These are phyloP conservation scores for Oryzias curvinotus DNA, from an alignment of 2,113 vertebrate species.

Conservation along the genomic window DNA sequence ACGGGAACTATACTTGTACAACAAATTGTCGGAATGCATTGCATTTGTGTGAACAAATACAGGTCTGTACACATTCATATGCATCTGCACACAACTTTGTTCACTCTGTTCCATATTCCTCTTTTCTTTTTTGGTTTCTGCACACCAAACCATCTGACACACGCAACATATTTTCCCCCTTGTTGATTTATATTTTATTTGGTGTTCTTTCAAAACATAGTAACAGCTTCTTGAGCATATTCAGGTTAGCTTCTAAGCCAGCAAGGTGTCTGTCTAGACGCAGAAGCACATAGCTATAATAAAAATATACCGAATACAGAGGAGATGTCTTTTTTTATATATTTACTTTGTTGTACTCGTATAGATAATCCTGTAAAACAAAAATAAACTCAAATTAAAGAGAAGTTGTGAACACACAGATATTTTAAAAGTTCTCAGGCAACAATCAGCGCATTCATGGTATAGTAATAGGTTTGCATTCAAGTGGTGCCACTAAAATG, in stretches of 20 bases:
- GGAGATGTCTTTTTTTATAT: background rate
- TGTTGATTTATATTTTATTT: constrained; percentile 59
- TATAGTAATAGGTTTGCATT: background rate
- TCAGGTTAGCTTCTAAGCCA: constrained; percentile 53
- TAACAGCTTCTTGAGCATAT: constrained; percentile 36
- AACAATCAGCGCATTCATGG: background rate
- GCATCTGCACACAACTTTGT: constrained; percentile 32
- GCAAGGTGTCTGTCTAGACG: constrained; percentile 40
- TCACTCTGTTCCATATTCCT: constrained; percentile 10
- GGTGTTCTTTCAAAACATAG: constrained; percentile 44
- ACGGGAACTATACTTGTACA: constrained; percentile 16
- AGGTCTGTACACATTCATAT: constrained; percentile 31
- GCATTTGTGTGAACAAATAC: constrained; percentile 18
- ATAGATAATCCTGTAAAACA: background rate
- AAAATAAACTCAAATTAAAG: background rate
- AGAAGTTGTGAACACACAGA: no score
- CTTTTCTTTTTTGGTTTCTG: constrained; percentile 31
- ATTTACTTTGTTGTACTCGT: no score
- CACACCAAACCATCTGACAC: constrained; percentile 25
- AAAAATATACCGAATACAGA: constrained; percentile 44
- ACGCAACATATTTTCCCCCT: constrained; percentile 24
- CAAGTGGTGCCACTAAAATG: background rate
- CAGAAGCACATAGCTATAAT: constrained; percentile 31
- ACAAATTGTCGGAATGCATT: constrained; percentile 32
- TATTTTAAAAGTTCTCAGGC: no score